Evolutionary conservation across 2,888 invertebrate species (phyloP).

Genomic region (Drosophila imparisetae): DNA sequence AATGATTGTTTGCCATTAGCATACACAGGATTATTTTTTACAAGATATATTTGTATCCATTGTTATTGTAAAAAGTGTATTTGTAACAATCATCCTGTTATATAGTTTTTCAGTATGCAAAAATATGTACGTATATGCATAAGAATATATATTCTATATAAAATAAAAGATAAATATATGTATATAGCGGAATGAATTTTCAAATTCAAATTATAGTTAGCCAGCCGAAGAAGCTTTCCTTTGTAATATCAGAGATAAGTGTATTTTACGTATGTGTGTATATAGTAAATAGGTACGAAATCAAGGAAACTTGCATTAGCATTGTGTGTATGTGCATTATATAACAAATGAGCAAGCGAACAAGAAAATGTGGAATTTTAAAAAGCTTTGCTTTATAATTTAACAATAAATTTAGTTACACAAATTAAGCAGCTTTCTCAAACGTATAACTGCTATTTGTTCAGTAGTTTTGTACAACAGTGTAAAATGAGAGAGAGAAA

Average conservation of each 20-base stretch:
- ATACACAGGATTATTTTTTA: not conserved
- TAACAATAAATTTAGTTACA: constrained; percentile 26
- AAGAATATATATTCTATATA: constrained; percentile 16
- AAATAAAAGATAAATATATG: constrained; percentile 13
- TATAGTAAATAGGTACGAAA: constrained; percentile 42
- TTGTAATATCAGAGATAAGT: constrained; percentile 12
- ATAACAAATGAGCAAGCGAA: constrained; percentile 52
- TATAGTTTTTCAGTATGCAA: constrained; percentile 56
- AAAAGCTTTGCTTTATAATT: constrained; percentile 25
- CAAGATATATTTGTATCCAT: constrained; percentile 1
- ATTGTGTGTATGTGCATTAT: constrained; percentile 38
- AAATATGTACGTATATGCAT: constrained; percentile 56
- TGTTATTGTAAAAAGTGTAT: constrained; percentile 57
- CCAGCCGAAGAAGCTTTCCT: not conserved
- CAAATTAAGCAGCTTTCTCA: constrained; percentile 43
- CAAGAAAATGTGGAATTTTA: constrained; percentile 13
- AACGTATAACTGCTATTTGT: constrained; percentile 23
- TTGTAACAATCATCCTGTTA: constrained; percentile 61
- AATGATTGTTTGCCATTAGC: not conserved
- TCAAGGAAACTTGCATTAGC: constrained; percentile 50
- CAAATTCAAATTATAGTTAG: constrained; percentile 14
- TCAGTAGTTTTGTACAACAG: constrained; percentile 37
- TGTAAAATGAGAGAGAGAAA: constrained; percentile 12
- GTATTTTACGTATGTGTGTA: not conserved
- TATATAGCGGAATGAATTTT: constrained; percentile 36